Evolutionary conservation across 2,797 vertebrate species (phyloP).

Genomic region (Enteromius mattozi): DNA sequence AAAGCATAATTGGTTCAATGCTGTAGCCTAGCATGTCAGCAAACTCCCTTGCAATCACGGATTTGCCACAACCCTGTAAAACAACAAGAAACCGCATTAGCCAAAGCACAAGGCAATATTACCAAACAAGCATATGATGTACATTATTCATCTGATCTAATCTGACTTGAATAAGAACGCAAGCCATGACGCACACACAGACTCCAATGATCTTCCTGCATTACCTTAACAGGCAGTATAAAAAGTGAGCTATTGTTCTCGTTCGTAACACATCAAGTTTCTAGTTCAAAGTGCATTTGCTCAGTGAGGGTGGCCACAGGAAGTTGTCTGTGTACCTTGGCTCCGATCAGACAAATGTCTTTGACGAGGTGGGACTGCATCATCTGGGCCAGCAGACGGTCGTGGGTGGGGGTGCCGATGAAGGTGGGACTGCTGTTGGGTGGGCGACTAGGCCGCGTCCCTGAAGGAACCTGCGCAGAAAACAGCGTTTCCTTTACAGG

Average conservation of each 20-base stretch:
- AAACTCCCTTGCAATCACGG: constrained; percentile 89
- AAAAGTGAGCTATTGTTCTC: constrained; percentile 33
- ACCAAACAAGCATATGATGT: neutral
- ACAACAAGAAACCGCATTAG: constrained; percentile 17
- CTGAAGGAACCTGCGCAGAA: constrained; percentile 84
- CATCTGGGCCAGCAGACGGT: constrained; percentile 91
- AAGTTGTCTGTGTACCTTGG: constrained; percentile 83
- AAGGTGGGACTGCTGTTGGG: constrained; percentile 76
- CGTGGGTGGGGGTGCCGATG: constrained; percentile 86
- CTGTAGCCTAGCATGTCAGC: constrained; percentile 90
- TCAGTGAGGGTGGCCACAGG: constrained; percentile 20
- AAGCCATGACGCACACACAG: constrained; percentile 2
- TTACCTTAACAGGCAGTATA: constrained; percentile 37
- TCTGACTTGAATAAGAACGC: constrained; percentile 18
- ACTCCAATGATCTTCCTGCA: neutral
- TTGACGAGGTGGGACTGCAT: constrained; percentile 96
- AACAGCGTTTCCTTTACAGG: constrained; percentile 27
- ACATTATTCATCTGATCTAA: constrained; percentile 10
- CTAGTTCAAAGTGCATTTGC: constrained; percentile 30
- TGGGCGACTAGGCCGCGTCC: constrained; percentile 74
- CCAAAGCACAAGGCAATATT: constrained; percentile 2
- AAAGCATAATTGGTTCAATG: constrained; percentile 92
- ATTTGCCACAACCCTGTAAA: constrained; percentile 94
- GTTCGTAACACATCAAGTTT: constrained; percentile 6
- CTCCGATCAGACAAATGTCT: constrained; percentile 94